A percentile compares a stretch with the other conserved stretches of the same genome.
Evolutionary conservation across 2,113 vertebrate genomes (phyloP).

Genomic region (Apaloderma vittatum): DNA sequence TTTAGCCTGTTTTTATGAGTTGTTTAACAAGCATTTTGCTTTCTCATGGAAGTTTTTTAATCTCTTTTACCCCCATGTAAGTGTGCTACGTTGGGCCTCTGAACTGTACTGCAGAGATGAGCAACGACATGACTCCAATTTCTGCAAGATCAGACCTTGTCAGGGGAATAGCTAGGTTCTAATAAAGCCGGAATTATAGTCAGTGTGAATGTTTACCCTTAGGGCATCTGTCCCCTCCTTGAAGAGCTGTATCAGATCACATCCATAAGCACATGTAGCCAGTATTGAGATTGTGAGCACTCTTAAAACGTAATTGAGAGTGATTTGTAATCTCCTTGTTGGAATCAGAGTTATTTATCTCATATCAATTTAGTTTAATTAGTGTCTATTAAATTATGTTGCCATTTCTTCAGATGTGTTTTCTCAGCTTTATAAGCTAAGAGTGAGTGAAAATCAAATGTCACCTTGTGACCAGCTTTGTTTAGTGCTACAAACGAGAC

Average conservation of each 20-base stretch:
- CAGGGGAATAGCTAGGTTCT: not conserved
- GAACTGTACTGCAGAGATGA: not conserved
- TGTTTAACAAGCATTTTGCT: not conserved
- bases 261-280: not conserved
- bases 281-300: not conserved
- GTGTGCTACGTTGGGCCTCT: rapidly evolving
- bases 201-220: not conserved
- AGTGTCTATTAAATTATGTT: not conserved
- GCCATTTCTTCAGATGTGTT: not conserved
- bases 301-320: not conserved
- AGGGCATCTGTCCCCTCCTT: not conserved
- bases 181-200: not conserved
- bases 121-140: not conserved
- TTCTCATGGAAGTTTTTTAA: not conserved
- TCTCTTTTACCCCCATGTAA: not conserved
- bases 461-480: not conserved
- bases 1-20: not conserved
- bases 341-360: not conserved
- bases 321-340: not conserved
- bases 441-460: not conserved
- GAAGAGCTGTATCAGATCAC: not conserved
- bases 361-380: constrained; percentile 18
- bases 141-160: not conserved
- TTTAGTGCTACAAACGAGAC: constrained; percentile 5
- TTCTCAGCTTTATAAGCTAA: not conserved